phyloP scores from a whole-genome alignment of 2,888 invertebrate species.

The Polyploca ridens region DNA sequence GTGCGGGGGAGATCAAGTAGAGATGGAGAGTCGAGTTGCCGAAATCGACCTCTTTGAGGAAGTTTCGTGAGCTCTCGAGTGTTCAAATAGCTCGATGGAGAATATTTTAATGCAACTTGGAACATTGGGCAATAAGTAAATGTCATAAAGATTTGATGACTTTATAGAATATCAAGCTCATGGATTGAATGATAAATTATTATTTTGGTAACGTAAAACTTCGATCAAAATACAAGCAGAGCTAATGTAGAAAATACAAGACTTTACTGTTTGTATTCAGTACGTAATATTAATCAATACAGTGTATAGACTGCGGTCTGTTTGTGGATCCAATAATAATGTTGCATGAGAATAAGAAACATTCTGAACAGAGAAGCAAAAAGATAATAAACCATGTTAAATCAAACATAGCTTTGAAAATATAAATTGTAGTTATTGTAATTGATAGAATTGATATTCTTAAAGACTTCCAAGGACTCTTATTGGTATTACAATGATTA shows the following conservation, averaged over 20 bases:
- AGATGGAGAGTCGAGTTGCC: constrained; percentile 48
- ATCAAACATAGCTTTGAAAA: neutral
- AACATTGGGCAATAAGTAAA: neutral
- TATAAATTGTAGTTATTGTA: neutral
- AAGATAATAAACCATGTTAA: too few species aligned
- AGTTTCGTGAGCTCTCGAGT: constrained; percentile 47
- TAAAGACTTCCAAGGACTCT: neutral
- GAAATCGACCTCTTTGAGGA: constrained; percentile 68
- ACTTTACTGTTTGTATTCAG: neutral
- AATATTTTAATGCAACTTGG: neutral
- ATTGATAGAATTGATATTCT: neutral
- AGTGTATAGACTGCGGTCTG: neutral
- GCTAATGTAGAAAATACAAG: neutral
- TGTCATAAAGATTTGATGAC: neutral
- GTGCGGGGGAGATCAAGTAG: constrained; percentile 37
- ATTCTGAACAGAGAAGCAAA: neutral
- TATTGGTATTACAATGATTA: neutral
- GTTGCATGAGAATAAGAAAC: neutral
- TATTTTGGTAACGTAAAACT: neutral
- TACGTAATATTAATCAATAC: neutral
- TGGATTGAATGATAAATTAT: neutral
- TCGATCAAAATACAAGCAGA: too few species aligned
- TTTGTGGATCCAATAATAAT: neutral
- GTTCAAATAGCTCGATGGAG: constrained; percentile 17
- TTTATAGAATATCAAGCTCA: neutral